phyloP scores from a whole-genome alignment of 2,113 vertebrate species.

The Pseudopipra pipra region DNA sequence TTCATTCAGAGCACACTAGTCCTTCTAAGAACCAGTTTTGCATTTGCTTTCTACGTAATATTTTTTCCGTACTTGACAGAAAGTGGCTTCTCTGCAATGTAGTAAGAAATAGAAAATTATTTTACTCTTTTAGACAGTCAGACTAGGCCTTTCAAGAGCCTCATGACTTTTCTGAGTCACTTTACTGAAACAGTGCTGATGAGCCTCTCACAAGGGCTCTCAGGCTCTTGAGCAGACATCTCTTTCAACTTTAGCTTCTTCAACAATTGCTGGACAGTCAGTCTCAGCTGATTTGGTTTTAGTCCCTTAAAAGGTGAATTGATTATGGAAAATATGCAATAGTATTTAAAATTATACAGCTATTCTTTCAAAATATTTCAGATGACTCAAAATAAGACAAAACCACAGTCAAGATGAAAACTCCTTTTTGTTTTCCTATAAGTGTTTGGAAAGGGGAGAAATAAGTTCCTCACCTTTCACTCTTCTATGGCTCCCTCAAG shows the following conservation, averaged over 20 bases:
- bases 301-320: not conserved
- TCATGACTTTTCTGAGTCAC: not conserved
- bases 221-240: not conserved
- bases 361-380: not conserved
- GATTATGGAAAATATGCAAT: not conserved
- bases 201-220: not conserved
- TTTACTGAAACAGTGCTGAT: not conserved
- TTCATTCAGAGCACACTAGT: not conserved
- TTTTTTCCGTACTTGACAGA: not conserved
- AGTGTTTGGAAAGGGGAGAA: not conserved
- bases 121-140: not conserved
- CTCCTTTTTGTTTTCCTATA: fast-evolving
- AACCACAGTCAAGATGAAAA: not conserved
- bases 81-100: not conserved
- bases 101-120: not conserved
- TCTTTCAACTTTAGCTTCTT: not conserved
- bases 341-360: not conserved
- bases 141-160: not conserved
- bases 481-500: not conserved
- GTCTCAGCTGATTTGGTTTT: not conserved
- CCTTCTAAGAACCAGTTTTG: not conserved
- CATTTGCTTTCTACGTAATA: not conserved
- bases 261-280: not conserved
- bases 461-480: not conserved
- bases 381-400: not conserved